A percentile compares a stretch with the other conserved stretches of the same genome.
Evolutionary conservation across 1,140 invertebrate genomes (phyloP).

Genomic region (Anoplolepis gracilipes): DNA sequence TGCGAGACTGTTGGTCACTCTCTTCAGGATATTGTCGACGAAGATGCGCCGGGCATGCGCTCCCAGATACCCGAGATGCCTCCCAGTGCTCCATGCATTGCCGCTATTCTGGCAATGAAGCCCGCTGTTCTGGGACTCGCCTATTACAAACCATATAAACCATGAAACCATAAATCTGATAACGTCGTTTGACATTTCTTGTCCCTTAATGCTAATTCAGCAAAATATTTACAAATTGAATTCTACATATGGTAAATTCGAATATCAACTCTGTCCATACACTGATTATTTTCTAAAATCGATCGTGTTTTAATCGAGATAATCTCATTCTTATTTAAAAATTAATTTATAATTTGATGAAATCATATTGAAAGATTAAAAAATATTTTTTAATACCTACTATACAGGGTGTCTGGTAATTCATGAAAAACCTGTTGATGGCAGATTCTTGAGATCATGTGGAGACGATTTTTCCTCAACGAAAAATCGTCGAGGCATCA

Average conservation of each 20-base stretch:
- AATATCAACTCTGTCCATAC: neutral
- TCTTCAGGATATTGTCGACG: constrained; percentile 89
- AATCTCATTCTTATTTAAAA: neutral
- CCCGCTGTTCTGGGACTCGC: constrained; percentile 80
- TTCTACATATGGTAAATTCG: neutral
- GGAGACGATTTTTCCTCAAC: too few relatives aligned
- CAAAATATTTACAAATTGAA: neutral
- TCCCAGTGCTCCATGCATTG: constrained; percentile 76
- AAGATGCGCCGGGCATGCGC: constrained; percentile 89
- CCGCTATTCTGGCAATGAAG: constrained; percentile 77
- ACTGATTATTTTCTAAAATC: neutral
- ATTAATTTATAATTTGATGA: neutral
- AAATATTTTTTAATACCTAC: neutral
- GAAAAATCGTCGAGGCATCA: too few relatives aligned
- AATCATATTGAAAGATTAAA: neutral
- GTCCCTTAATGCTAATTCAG: neutral
- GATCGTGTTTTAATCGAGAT: neutral
- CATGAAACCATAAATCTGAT: neutral
- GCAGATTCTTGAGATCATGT: too few relatives aligned
- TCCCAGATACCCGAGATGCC: constrained; percentile 86
- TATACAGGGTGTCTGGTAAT: too few relatives aligned
- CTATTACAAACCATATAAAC: constrained; percentile 67
- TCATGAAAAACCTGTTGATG: too few relatives aligned
- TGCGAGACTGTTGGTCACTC: constrained; percentile 89
- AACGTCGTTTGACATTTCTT: neutral